Evolutionary conservation across 2,113 vertebrate genomes (phyloP).

Genomic region (Podilymbus podiceps): DNA sequence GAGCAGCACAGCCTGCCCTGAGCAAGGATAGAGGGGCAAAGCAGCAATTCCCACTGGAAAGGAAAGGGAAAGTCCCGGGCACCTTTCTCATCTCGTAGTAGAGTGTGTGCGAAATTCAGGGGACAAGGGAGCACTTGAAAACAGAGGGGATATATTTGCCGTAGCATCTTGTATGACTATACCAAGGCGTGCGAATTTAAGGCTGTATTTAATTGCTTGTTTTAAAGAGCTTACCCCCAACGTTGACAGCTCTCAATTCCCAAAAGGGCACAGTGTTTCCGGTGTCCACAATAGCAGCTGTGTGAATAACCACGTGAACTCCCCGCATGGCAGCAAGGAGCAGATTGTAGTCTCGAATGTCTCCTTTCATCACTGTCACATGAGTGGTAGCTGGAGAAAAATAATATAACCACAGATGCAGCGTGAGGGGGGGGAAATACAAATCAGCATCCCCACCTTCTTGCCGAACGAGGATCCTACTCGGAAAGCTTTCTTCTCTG

Average conservation of each 20-base stretch:
- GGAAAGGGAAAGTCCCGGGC: background rate
- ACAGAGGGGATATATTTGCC: rapidly evolving
- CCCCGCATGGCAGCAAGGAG: background rate
- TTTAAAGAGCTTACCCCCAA: slow-evolving; percentile 17
- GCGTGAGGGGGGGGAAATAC: no score
- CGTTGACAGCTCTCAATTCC: background rate
- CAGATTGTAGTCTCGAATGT: background rate
- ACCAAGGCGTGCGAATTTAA: background rate
- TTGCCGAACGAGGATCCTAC: background rate
- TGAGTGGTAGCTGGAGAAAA: background rate
- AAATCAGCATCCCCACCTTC: background rate
- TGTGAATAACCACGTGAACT: slow-evolving; percentile 19
- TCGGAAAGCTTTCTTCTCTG: background rate
- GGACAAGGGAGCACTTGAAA: background rate
- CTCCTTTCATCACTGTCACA: slow-evolving; percentile 30
- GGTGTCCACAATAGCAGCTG: background rate
- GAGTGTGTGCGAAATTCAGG: background rate
- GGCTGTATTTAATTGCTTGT: background rate
- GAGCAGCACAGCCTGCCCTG: background rate
- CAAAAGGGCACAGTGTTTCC: background rate
- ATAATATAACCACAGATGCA: background rate
- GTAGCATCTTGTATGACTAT: background rate
- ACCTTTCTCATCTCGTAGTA: background rate
- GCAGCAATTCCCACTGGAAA: rapidly evolving
- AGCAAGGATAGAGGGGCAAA: background rate